Percentiles rank a stretch among this genome's conserved stretches.
These are phyloP conservation scores for Rana temporaria DNA, from an alignment of 2,113 vertebrate species.

Conservation along the genomic window DNA sequence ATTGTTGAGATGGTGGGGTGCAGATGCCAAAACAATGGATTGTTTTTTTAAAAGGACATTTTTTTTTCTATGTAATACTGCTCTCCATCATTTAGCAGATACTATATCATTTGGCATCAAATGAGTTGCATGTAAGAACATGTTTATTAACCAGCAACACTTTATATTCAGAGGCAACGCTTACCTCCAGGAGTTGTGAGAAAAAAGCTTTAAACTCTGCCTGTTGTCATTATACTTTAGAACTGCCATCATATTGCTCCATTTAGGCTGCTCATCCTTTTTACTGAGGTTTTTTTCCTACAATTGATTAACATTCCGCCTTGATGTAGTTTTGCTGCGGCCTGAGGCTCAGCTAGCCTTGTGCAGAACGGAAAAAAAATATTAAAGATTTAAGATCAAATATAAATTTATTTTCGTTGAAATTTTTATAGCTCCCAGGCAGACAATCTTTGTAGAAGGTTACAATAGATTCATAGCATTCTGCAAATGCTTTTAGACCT, in stretches of 20 bases:
- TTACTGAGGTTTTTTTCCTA: conserved; percentile 42
- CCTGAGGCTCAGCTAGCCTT: conserved; percentile 2
- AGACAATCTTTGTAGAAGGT: conserved; percentile 27
- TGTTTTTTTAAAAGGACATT: no score
- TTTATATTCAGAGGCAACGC: neutral
- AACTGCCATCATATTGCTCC: neutral
- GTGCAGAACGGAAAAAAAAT: conserved; percentile 30
- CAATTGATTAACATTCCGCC: conserved; percentile 41
- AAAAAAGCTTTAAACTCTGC: neutral
- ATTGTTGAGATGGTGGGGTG: no score
- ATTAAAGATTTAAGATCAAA: conserved; percentile 57
- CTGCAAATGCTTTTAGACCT: conserved; percentile 26
- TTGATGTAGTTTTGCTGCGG: conserved; percentile 25
- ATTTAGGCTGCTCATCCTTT: conserved; percentile 48
- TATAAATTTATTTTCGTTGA: conserved; percentile 46
- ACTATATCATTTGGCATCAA: no score
- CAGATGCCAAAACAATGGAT: no score
- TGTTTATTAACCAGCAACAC: neutral
- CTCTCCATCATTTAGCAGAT: no score
- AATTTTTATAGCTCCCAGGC: conserved; percentile 39
- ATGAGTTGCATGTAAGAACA: no score
- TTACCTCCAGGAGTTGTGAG: neutral
- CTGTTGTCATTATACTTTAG: neutral
- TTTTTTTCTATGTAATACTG: no score
- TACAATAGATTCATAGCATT: conserved; percentile 50